These are phyloP conservation scores for Tethea ocularis DNA, from an alignment of 2,888 invertebrate species.

Conservation along the genomic window DNA sequence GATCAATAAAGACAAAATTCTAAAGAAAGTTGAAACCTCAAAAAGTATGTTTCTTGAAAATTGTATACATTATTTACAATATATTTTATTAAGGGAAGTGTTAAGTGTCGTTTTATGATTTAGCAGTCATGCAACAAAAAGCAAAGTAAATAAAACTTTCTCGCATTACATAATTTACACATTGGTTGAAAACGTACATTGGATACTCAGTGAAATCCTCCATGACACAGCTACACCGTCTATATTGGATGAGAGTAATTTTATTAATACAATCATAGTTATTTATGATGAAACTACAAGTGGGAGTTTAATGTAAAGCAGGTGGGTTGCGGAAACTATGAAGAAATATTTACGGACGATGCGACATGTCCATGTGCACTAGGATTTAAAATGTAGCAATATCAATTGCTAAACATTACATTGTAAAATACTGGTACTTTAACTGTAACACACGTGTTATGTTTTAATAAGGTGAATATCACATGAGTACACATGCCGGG, in stretches of 20 bases:
- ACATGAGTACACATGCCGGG: not conserved
- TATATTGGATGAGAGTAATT: not conserved
- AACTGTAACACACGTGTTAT: not conserved
- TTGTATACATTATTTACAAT: not conserved
- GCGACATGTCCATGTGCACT: slow-evolving; percentile 15
- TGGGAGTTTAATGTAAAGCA: slow-evolving; percentile 16
- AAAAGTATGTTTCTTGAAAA: not conserved
- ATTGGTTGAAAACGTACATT: slow-evolving; percentile 8
- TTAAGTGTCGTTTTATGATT: slow-evolving; percentile 17
- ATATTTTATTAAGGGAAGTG: slow-evolving; percentile 14
- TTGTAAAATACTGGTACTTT: not conserved
- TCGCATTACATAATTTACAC: slow-evolving; percentile 12
- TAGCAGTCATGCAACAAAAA: slow-evolving; percentile 19
- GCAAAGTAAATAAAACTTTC: slow-evolving; percentile 26
- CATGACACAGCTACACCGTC: not conserved
- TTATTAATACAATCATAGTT: slow-evolving; percentile 19
- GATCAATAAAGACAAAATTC: too few species aligned
- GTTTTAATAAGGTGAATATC: not conserved
- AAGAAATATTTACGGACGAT: slow-evolving; percentile 12
- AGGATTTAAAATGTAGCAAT: slow-evolving; percentile 14
- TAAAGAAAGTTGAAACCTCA: not conserved
- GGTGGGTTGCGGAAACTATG: slow-evolving; percentile 15
- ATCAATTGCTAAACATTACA: not conserved
- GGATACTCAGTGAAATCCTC: not conserved
- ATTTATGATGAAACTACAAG: slow-evolving; percentile 22